phyloP scores from a whole-genome alignment of 2,113 vertebrate genomes.

The Glaucidium brasilianum region DNA sequence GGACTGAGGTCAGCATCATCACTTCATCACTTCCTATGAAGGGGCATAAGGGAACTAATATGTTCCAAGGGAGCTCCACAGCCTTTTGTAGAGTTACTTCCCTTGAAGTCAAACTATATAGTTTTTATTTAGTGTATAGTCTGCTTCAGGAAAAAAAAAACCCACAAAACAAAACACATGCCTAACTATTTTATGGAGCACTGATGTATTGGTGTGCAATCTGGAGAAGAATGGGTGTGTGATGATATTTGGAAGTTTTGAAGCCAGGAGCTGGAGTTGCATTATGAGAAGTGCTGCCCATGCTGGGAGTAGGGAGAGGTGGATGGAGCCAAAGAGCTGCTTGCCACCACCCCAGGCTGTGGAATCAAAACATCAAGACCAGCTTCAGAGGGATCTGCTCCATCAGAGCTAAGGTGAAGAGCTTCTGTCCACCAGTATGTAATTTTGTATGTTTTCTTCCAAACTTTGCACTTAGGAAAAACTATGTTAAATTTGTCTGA shows the following conservation, averaged over 20 bases:
- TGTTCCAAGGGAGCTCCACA: accelerated
- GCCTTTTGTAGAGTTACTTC: background rate
- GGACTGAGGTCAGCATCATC: background rate
- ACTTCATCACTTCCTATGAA: background rate
- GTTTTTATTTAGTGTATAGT: background rate
- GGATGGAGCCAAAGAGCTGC: background rate
- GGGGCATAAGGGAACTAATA: background rate
- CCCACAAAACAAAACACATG: no score
- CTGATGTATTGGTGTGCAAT: background rate
- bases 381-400: background rate
- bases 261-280: background rate
- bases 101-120: background rate
- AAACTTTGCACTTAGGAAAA: background rate
- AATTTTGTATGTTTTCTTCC: background rate
- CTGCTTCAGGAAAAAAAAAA: background rate
- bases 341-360: background rate
- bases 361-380: background rate
- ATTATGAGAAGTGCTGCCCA: background rate
- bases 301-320: background rate
- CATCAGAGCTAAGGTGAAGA: background rate
- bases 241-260: background rate
- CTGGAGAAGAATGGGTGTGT: background rate
- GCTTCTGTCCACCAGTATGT: background rate
- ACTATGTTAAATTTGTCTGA: background rate
- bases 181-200: background rate